A percentile compares a stretch with the other conserved stretches of the same genome.
Evolutionary conservation across 2,113 vertebrate species (phyloP).

Genomic region (Zapornia atra): DNA sequence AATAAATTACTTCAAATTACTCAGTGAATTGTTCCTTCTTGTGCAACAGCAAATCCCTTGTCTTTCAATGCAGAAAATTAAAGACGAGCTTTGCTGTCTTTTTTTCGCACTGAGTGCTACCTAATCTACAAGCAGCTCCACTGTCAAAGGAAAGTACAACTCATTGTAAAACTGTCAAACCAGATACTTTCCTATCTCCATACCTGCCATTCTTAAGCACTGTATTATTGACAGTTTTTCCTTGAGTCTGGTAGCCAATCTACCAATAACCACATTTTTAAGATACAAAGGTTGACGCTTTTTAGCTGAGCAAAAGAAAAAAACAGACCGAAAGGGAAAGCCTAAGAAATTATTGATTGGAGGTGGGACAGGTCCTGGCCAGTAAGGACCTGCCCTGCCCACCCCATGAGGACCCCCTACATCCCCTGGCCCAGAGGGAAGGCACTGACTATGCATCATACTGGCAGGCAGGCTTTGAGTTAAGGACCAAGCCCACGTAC

Average conservation of each 20-base stretch:
- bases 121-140: neutral
- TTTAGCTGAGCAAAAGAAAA: neutral
- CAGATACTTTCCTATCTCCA: neutral
- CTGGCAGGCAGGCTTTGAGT: neutral
- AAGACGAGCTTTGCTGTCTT: neutral
- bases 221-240: neutral
- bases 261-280: neutral
- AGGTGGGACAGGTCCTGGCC: no score
- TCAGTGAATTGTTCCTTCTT: neutral
- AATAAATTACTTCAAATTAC: constrained; percentile 45
- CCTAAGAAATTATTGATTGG: neutral
- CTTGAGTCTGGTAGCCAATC: neutral
- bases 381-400: neutral
- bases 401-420: neutral
- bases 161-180: neutral
- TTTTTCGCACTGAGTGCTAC: neutral
- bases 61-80: constrained; percentile 16
- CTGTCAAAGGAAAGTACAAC: neutral
- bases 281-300: neutral
- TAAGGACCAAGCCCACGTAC: neutral
- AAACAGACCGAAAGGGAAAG: accelerated
- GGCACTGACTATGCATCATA: neutral
- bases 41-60: neutral
- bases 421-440: neutral
- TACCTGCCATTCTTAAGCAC: neutral